These are phyloP conservation scores for Silurus meridionalis DNA, from an alignment of 2,113 vertebrate species.

Conservation along the genomic window DNA sequence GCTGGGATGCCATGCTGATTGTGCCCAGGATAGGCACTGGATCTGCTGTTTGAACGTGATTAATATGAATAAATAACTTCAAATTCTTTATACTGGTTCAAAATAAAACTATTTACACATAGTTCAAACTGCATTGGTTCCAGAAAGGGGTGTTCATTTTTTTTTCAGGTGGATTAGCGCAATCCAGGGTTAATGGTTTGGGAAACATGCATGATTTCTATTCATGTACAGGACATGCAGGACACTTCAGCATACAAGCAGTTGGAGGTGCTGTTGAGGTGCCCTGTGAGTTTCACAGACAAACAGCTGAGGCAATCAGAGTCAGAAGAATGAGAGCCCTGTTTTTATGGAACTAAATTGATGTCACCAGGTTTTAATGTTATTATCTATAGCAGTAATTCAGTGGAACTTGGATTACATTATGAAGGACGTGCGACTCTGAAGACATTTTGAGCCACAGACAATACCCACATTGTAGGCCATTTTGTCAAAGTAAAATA, in stretches of 20 bases:
- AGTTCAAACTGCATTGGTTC: neutral
- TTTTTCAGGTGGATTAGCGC: neutral
- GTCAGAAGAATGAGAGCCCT: conserved; percentile 31
- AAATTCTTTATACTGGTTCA: no score
- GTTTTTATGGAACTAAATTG: conserved; percentile 68
- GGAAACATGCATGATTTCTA: neutral
- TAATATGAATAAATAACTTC: neutral
- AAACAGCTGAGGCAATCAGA: conserved; percentile 16
- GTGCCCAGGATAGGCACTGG: neutral
- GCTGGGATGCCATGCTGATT: no score
- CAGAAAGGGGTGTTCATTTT: neutral
- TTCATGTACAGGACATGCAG: neutral
- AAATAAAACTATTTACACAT: neutral
- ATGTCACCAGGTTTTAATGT: conserved; percentile 78
- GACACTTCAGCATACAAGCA: conserved; percentile 24
- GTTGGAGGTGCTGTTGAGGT: conserved; percentile 57
- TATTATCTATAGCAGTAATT: conserved; percentile 70
- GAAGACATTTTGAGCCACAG: conserved; percentile 51
- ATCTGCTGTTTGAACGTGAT: neutral
- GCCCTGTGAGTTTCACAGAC: conserved; percentile 25
- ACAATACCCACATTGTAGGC: conserved; percentile 66
- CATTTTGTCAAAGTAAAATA: conserved; percentile 55
- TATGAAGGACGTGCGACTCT: conserved; percentile 67
- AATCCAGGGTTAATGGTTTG: neutral
- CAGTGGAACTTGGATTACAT: conserved; percentile 72